These are phyloP conservation scores for Perizoma affinitatum DNA, from an alignment of 2,888 invertebrate species.

Conservation along the genomic window DNA sequence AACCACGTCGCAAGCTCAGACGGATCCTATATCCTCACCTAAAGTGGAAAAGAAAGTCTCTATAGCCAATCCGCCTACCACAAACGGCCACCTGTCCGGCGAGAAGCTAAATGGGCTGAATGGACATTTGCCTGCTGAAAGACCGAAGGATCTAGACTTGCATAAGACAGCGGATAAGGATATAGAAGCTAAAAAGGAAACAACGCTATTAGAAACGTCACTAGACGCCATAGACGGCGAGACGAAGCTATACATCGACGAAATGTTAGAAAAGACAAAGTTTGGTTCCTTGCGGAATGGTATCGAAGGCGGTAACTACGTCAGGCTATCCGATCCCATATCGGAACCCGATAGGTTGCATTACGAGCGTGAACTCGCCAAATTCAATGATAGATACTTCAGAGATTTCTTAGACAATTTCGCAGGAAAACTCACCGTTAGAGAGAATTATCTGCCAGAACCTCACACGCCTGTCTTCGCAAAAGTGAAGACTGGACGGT, in stretches of 20 bases:
- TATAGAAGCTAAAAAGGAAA: slow-evolving; percentile 54
- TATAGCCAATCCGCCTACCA: slow-evolving; percentile 51
- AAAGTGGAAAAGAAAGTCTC: slow-evolving; percentile 67
- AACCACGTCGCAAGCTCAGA: slow-evolving; percentile 70
- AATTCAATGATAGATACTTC: slow-evolving; percentile 75
- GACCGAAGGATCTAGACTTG: slow-evolving; percentile 70
- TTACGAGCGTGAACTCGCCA: slow-evolving; percentile 74
- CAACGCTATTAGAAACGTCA: slow-evolving; percentile 40
- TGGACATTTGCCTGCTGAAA: slow-evolving; percentile 49
- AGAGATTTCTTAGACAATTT: slow-evolving; percentile 70
- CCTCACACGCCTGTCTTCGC: slow-evolving; percentile 78
- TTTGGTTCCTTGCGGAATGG: slow-evolving; percentile 76
- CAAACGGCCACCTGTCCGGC: slow-evolving; percentile 50
- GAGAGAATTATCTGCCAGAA: slow-evolving; percentile 76
- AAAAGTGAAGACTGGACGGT: slow-evolving; percentile 70
- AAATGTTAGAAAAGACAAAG: slow-evolving; percentile 69
- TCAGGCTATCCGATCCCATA: slow-evolving; percentile 70
- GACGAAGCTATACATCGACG: slow-evolving; percentile 49
- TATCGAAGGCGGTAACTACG: slow-evolving; percentile 70
- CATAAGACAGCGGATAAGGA: slow-evolving; percentile 53
- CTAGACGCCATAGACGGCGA: slow-evolving; percentile 36
- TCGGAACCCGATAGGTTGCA: slow-evolving; percentile 67
- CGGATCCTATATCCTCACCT: slow-evolving; percentile 61
- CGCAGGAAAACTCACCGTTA: slow-evolving; percentile 65
- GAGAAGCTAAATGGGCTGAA: slow-evolving; percentile 46